Evolutionary conservation across 2,113 vertebrate genomes (phyloP).

Genomic region (Pelobates fuscus): DNA sequence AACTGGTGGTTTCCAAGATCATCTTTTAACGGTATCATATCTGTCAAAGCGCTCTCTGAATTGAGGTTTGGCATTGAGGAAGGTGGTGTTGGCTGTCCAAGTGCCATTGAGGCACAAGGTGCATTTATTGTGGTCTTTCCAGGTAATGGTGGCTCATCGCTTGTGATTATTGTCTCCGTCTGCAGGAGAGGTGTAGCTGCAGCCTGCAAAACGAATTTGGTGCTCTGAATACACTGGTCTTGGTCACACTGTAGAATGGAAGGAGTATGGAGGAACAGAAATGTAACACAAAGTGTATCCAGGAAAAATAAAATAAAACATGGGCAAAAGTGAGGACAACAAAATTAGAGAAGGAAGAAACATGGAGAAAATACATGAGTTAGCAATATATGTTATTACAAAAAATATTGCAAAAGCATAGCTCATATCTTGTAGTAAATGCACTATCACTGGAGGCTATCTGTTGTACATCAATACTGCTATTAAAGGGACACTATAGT

Average conservation of each 20-base stretch:
- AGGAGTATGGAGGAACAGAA: slow-evolving; percentile 54
- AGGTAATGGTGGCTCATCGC: slow-evolving; percentile 77
- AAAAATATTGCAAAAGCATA: no score
- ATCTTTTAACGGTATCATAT: slow-evolving; percentile 80
- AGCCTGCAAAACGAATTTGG: slow-evolving; percentile 99
- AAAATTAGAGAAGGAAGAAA: slow-evolving; percentile 46
- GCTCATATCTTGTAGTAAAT: no score
- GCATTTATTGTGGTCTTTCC: slow-evolving; percentile 78
- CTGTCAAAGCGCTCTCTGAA: slow-evolving; percentile 73
- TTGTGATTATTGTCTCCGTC: slow-evolving; percentile 84
- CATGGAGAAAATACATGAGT: slow-evolving; percentile 49
- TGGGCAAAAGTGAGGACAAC: slow-evolving; percentile 27
- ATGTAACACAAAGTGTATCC: slow-evolving; percentile 44
- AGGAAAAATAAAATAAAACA: slow-evolving; percentile 22
- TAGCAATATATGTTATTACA: not conserved
- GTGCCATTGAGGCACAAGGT: slow-evolving; percentile 81
- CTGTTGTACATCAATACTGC: no score
- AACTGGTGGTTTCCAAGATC: slow-evolving; percentile 84
- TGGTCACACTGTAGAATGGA: slow-evolving; percentile 87
- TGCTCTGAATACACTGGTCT: slow-evolving; percentile 99
- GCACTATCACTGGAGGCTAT: no score
- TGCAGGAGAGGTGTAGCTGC: slow-evolving; percentile 91
- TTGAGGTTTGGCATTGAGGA: slow-evolving; percentile 90
- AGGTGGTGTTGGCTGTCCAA: slow-evolving; percentile 90
- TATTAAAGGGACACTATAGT: no score